Evolutionary conservation across 2,113 vertebrate genomes (phyloP), one percentile per base, ranked within the genome.

Genomic region (Lynx canadensis): DNA sequence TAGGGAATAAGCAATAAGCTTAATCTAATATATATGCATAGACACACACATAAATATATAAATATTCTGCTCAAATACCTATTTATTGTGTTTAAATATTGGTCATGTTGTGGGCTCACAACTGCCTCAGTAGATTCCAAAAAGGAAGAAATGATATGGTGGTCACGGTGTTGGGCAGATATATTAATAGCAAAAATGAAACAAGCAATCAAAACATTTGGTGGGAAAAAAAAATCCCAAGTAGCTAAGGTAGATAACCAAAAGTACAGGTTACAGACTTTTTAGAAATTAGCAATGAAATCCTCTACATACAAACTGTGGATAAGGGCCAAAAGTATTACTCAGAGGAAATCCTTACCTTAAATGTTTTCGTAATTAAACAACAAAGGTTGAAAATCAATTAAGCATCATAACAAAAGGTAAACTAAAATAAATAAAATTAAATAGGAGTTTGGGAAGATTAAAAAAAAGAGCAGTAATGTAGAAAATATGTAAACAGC

Each of bases 321-420:
- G 65, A 23, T 19, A 45, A 60, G 10, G 55, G 41, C 82, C 81
- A 78, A 45, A 91, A 19, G 29, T 55, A 23, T 80, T 79, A 76
- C 93, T 94, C 38, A 92, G 38, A 78, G 94, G 81, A 95, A 95
- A 91, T 93, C 50, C 76, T 89, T 85, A 45, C n/a, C 73, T 63
- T 60, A 81, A 85, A 41, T 88, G 79, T 13, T 74, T 97, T 95
- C 57, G 38, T 80, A 66, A 85, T 65, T 93, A 66, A 91, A 52
- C 13, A 80, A 48, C 27, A 48, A 83, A 69, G 19, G 11, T 91
- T 93, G 78, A 50, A 92, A 96, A n/a, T 95, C 66, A 95, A 78
- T 85, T 89, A 89, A 81, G 13, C 21, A 45, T 85, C 14, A 78
- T 27, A 89, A 45, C 33, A 78, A 78, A 86, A 86, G 84, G 21